Base-by-base conservation (phyloP, 2,888 invertebrate species). In the Heliconius erato region DNA sequence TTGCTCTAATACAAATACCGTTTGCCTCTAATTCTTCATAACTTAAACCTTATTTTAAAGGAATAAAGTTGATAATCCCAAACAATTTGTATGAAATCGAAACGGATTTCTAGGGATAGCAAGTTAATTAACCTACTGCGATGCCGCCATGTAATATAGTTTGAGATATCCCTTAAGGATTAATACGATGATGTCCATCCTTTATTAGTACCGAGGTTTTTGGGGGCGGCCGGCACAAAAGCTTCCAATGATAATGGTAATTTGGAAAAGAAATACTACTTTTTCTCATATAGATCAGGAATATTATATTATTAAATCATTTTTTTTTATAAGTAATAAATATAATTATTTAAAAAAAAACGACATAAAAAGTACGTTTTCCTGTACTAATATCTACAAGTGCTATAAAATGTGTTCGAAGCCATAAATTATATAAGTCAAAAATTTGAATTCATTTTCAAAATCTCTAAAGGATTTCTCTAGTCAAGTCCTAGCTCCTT, bases 51-150 rank as follows among this genome's bases (percentile, higher is more conserved):
- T 88, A 83, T 69, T 1, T 0, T 12, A 11, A 40, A 6, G 23
- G n/a, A 16, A 79, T 85, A 87, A 79, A 82, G 85, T 59, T 54
- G 16, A 67, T n/a, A 79, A 80, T 87, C 16, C 79, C n/a, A 16
- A 79, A 79, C 19, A 74, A 71, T 80, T 74, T 79, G 54, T 78
- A 76, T 76, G 68, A 84, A 85, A 85, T 86, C 84, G 85, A 85
- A 87, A 84, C 86, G 85, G 85, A 88, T 87, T 86, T 85, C 85
- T 84, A 84, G 85, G 87, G 87, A 88, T 86, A 86, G 87, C 86
- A 84, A 87, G 88, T 88, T 89, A 91, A 91, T 90, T 90, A 90
- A 89, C 86, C 87, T 85, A 86, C 85, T 87, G 84, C 85, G 86
- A 88, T 88, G 86, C 85, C 82, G 74, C 79, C 79, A 69, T 87